Evolutionary conservation across 2,113 vertebrate genomes (phyloP), one percentile per base, ranked within the genome.

Genomic region (Platysternon megacephalum): DNA sequence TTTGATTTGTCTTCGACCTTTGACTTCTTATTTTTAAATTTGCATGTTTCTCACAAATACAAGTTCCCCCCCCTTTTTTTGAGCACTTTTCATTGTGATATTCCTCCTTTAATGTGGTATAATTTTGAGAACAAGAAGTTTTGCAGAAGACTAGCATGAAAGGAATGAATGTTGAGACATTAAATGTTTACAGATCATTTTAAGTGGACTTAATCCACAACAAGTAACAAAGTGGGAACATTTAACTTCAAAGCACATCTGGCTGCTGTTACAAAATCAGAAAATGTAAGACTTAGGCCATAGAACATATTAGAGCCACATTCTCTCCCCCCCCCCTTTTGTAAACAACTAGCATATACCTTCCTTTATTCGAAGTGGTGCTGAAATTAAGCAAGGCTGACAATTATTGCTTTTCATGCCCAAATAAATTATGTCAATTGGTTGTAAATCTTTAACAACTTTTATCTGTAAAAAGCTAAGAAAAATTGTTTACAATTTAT

Each of bases 221-320:
- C 97, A 98, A 98, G 98, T 98, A 98, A 97, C 97, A 98, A 98
- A 99, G 98, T 98, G 98, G 98, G 97, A 99, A 97, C 96, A 97
- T 94, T 97, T 88, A 97, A 97, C 98, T 98, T 99, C 98, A 99
- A 98, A 98, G 98, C 97, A 98, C 98, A 98, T 98, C 97, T 99
- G 99, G 98, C 98, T 97, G 97, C 95, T 98, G 95, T 98, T 98
- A 98, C 96, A 95, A 98, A 98, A 98, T 98, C 96, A 98, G 97
- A 97, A 98, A 97, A 98, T 96, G 96, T 96, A 97, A 97, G 97
- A 95, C 97, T 98, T 96, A 68, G 94, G 97, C 96, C 93, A 87
- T 97, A 93, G 96, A 92, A 97, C 98, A 97, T 98, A 98, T 98
- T 94, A 79, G 95, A 96, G 96, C 85, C 94, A 95, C 93, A 93